phyloP scores from a whole-genome alignment of 2,797 vertebrate species.

The Nyctibius grandis region DNA sequence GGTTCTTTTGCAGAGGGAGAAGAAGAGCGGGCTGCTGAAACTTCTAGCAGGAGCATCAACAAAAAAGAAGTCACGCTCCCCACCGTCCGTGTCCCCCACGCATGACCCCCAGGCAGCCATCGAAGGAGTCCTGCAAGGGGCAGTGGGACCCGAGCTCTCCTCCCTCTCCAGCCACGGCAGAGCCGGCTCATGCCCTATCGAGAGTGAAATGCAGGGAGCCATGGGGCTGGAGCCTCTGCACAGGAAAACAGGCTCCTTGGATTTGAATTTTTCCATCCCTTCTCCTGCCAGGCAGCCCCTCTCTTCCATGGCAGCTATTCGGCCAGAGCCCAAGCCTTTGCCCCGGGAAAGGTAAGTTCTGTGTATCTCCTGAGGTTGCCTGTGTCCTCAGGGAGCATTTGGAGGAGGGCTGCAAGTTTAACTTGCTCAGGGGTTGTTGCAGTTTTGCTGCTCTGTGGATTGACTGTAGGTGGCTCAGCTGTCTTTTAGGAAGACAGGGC shows the following conservation, averaged over 20 bases:
- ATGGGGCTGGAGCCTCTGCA: slow-evolving; percentile 92
- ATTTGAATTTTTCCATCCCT: slow-evolving; percentile 91
- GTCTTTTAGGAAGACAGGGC: neutral
- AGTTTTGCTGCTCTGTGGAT: neutral
- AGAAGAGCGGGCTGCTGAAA: slow-evolving; percentile 92
- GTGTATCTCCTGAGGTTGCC: neutral
- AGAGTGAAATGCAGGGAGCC: slow-evolving; percentile 94
- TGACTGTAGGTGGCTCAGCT: neutral
- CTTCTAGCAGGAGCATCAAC: slow-evolving; percentile 91
- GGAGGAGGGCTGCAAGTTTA: neutral
- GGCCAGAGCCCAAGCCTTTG: slow-evolving; percentile 92
- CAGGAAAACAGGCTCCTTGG: slow-evolving; percentile 95
- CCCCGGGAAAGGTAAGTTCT: slow-evolving; percentile 88
- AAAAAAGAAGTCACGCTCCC: slow-evolving; percentile 93
- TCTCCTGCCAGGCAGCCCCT: slow-evolving; percentile 84
- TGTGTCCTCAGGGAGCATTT: neutral
- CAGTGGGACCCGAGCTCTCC: slow-evolving; percentile 71
- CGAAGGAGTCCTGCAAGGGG: slow-evolving; percentile 71
- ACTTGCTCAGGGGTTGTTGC: neutral
- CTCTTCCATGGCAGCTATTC: slow-evolving; percentile 84
- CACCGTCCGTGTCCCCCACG: slow-evolving; percentile 89
- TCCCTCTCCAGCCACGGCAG: slow-evolving; percentile 82
- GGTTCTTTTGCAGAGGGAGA: slow-evolving; percentile 86
- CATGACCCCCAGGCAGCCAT: slow-evolving; percentile 76
- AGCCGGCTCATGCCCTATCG: slow-evolving; percentile 93